Evolutionary conservation across 1,140 invertebrate species (phyloP), one percentile per base, ranked within the genome.

Genomic region (Drosophila sp.): DNA sequence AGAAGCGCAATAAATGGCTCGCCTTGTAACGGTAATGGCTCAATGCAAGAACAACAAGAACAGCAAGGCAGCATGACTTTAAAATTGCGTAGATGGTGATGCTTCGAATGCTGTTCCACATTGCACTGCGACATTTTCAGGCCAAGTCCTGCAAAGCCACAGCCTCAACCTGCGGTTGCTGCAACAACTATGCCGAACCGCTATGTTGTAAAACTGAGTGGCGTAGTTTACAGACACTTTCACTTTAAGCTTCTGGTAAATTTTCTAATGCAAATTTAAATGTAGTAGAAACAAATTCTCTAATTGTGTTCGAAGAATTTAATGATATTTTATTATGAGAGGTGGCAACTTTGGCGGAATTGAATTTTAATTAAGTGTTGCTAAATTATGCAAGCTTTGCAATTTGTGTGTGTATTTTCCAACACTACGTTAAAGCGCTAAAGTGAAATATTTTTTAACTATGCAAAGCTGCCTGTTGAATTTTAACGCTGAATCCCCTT

Each of bases 401-500:
- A 45, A 32, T 9, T 54, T 34, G 27, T 14, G 27, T 13, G 8
- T 1, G 38, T 6, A 2, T 21, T 54, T 54, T 14, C 7, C 38
- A 64, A n/a, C 38, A 64, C 61, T 54, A 6, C n/a, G 4, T 3
- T 18, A 2, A 14, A 14, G 4, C 9, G 25, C 40, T n/a, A n/a
- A 16, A 11, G 13, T 7, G 16, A 2, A 2, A 18, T 27, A 18
- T 29, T 18, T 6, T 18, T 13, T 21, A 7, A 50, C 1, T 4
- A 72, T 67, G 70, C 70, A 67, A 16, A 51, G 54, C 32, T 29
- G 21, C 21, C 8, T 72, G 1, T 67, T 59, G 6, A 54, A 16
- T 4, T 32, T 3, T 3, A 14, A 59, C 27, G n/a, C 27, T 7
- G n/a, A 54, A 0, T 32, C 13, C 0, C 6, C 46, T 7, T n/a